These are phyloP conservation scores for Campoplex nolae DNA, from an alignment of 2,888 invertebrate genomes.

Conservation along the genomic window DNA sequence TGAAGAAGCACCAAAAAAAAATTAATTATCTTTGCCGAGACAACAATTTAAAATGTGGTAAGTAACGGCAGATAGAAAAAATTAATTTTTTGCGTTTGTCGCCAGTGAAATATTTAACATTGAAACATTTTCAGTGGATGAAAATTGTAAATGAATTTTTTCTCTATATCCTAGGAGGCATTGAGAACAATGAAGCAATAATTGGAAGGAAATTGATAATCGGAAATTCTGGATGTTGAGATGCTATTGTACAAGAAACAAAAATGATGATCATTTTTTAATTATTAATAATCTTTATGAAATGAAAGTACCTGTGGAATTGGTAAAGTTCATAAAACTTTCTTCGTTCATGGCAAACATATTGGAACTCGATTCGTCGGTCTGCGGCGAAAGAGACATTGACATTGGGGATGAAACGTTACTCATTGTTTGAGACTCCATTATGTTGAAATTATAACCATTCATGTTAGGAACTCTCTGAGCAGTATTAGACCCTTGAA, in stretches of 20 bases:
- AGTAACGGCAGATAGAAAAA: background rate
- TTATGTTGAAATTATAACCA: constrained; percentile 71
- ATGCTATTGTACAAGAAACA: too few species aligned
- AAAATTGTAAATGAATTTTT: too few species aligned
- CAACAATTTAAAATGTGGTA: background rate
- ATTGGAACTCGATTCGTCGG: constrained; percentile 57
- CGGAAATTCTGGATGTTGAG: too few species aligned
- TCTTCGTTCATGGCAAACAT: constrained; percentile 56
- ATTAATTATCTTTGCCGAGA: background rate
- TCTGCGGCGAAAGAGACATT: constrained; percentile 70
- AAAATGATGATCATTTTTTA: too few species aligned
- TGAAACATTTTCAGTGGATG: too few species aligned
- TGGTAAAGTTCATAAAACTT: constrained; percentile 70
- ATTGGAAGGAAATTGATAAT: too few species aligned
- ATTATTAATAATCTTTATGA: background rate
- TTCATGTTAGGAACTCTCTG: constrained; percentile 59
- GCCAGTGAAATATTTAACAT: too few species aligned
- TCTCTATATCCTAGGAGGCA: too few species aligned
- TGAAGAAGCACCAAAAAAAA: constrained; percentile 17
- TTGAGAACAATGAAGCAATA: too few species aligned
- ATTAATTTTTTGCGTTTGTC: background rate
- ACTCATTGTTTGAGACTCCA: constrained; percentile 71
- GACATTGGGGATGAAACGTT: constrained; percentile 74
- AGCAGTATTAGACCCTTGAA: constrained; percentile 22
- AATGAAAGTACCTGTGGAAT: constrained; percentile 67